Conservation (phyloP, 2,888 invertebrate species). For the Hypomecis punctinalis region DNA sequence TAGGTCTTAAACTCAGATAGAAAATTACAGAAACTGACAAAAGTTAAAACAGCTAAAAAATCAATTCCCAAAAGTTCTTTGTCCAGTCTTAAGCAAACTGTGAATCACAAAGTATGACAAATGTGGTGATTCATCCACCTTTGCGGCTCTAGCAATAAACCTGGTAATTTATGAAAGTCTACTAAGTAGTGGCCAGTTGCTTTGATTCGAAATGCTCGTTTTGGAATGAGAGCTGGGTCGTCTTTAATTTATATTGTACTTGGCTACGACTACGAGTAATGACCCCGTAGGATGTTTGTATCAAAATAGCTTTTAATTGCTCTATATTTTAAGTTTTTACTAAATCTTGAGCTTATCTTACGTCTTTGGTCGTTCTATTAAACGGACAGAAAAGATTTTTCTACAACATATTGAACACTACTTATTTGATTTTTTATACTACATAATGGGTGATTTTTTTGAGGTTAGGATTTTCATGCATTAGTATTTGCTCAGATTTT, state of each 20-base stretch:
- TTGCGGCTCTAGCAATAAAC: slow-evolving; percentile 25
- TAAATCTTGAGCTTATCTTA: too few relatives aligned
- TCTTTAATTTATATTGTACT: background rate
- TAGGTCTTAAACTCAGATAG: background rate
- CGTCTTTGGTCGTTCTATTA: too few relatives aligned
- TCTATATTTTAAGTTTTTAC: too few relatives aligned
- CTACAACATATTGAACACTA: too few relatives aligned
- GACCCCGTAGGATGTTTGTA: too few relatives aligned
- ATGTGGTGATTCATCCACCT: slow-evolving; percentile 40
- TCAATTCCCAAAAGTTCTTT: slow-evolving; percentile 40
- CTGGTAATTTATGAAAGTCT: slow-evolving; percentile 31
- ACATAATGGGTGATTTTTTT: too few relatives aligned
- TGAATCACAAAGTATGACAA: slow-evolving; percentile 46
- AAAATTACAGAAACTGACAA: slow-evolving; percentile 6
- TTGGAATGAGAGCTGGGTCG: slow-evolving; percentile 16
- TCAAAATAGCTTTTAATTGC: too few relatives aligned
- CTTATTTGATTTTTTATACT: too few relatives aligned
- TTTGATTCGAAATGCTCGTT: slow-evolving; percentile 16
- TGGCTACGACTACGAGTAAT: too few relatives aligned
- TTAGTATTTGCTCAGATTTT: too few relatives aligned
- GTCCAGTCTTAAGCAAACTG: slow-evolving; percentile 36
- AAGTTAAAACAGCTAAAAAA: slow-evolving; percentile 13
- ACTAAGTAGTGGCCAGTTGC: slow-evolving; percentile 19
- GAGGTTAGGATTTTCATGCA: too few relatives aligned
- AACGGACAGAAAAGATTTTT: too few relatives aligned